phyloP scores from a whole-genome alignment of 2,797 vertebrate genomes.

The Poeciliopsis gracilis region DNA sequence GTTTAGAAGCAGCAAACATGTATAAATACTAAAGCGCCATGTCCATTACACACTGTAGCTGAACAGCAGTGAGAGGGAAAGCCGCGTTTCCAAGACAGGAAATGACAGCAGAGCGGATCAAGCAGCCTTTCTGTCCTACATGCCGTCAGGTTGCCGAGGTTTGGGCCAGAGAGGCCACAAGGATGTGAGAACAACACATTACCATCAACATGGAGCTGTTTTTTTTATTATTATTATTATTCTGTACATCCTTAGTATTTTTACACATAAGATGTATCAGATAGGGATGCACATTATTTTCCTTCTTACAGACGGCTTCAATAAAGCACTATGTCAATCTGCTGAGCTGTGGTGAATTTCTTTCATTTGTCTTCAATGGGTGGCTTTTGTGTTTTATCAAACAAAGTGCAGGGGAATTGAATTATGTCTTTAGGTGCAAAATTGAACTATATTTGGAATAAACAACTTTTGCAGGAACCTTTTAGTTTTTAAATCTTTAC shows the following conservation, averaged over 20 bases:
- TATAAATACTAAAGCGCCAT: slow-evolving; percentile 81
- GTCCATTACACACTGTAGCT: slow-evolving; percentile 84
- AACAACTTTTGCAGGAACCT: neutral
- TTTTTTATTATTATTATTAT: slow-evolving; percentile 86
- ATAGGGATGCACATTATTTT: slow-evolving; percentile 97
- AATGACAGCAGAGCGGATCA: slow-evolving; percentile 50
- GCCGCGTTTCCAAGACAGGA: slow-evolving; percentile 41
- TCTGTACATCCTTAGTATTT: slow-evolving; percentile 99
- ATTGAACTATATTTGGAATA: too few relatives aligned
- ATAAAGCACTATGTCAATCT: slow-evolving; percentile 98
- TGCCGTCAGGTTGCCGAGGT: slow-evolving; percentile 67
- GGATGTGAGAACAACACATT: slow-evolving; percentile 86
- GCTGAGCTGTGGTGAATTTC: slow-evolving; percentile 67
- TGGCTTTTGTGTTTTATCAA: neutral
- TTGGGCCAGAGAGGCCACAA: slow-evolving; percentile 85
- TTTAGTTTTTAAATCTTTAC: neutral
- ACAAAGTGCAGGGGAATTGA: neutral
- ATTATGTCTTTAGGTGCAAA: too few relatives aligned
- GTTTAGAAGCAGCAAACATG: slow-evolving; percentile 82
- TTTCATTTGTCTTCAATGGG: slow-evolving; percentile 21
- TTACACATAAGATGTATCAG: slow-evolving; percentile 93
- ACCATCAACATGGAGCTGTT: slow-evolving; percentile 90
- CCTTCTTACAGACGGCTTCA: slow-evolving; percentile 96
- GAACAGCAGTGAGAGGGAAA: slow-evolving; percentile 81
- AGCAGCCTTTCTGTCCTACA: slow-evolving; percentile 68